Conservation (phyloP, 2,888 invertebrate species). For the Spialia ferax region DNA sequence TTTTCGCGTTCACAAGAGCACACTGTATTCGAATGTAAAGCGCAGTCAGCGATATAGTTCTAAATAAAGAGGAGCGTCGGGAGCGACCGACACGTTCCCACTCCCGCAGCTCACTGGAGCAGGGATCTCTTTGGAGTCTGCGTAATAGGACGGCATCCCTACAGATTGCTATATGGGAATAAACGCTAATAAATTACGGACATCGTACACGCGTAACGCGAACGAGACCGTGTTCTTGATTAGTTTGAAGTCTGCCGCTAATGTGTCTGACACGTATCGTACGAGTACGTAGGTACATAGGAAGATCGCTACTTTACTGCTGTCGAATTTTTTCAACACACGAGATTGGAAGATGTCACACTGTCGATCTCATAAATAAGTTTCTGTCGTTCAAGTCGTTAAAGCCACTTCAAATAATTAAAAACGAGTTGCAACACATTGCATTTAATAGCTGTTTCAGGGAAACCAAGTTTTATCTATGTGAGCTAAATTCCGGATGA, state of each 20-base stretch:
- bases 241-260: slow-evolving; percentile 83
- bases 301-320: slow-evolving; percentile 30
- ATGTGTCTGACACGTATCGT: slow-evolving; percentile 55
- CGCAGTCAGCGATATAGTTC: slow-evolving; percentile 57
- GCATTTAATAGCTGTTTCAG: not conserved
- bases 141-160: slow-evolving; percentile 84
- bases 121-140: slow-evolving; percentile 83
- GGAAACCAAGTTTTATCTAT: not conserved
- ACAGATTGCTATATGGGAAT: slow-evolving; percentile 85
- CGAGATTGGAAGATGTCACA: slow-evolving; percentile 22
- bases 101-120: slow-evolving; percentile 79
- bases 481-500: not conserved
- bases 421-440: slow-evolving; percentile 5
- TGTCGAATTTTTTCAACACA: slow-evolving; percentile 9
- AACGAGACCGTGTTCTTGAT: slow-evolving; percentile 79
- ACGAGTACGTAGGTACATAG: no score
- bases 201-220: slow-evolving; percentile 80
- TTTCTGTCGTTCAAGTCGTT: slow-evolving; percentile 16
- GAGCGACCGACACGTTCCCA: slow-evolving; percentile 72
- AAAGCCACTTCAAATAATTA: slow-evolving; percentile 14
- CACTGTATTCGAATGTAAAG: slow-evolving; percentile 54
- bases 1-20: slow-evolving; percentile 61
- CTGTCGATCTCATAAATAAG: slow-evolving; percentile 12
- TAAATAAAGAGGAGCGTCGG: slow-evolving; percentile 50
- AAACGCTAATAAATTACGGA: slow-evolving; percentile 85